These are phyloP conservation scores for Eurosta solidaginis DNA, from an alignment of 1,140 invertebrate genomes.

Conservation along the genomic window DNA sequence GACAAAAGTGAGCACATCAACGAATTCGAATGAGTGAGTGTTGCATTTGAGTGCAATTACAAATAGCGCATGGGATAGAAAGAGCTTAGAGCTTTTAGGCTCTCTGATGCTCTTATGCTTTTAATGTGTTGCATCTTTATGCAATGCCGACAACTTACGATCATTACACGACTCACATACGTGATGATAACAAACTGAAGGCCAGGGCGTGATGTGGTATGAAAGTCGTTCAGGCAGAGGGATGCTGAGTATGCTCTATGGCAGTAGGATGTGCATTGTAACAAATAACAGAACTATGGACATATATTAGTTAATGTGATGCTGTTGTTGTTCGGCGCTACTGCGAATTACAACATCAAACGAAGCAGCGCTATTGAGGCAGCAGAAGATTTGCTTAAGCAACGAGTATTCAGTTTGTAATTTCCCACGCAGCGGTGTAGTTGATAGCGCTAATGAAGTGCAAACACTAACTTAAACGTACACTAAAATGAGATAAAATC, in stretches of 20 bases:
- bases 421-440: constrained; percentile 21
- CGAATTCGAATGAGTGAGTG: neutral
- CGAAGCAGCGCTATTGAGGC: neutral
- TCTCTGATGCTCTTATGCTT: neutral
- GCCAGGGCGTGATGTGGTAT: too few species aligned
- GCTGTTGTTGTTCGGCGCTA: neutral
- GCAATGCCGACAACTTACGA: neutral
- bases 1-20: neutral
- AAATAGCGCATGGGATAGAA: neutral
- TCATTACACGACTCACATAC: neutral
- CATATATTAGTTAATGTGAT: neutral
- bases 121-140: neutral
- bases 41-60: neutral
- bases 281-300: neutral
- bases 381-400: constrained; percentile 14
- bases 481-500: too few species aligned
- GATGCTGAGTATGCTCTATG: too few species aligned
- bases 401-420: constrained; percentile 20
- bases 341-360: neutral
- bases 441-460: neutral
- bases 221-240: too few species aligned
- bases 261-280: too few species aligned
- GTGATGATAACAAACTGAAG: neutral
- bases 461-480: neutral
- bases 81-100: neutral